A percentile compares a stretch with the other conserved stretches of the same genome.
Evolutionary conservation across 2,888 invertebrate genomes (phyloP).

Genomic region (Drosophila fungiperda): DNA sequence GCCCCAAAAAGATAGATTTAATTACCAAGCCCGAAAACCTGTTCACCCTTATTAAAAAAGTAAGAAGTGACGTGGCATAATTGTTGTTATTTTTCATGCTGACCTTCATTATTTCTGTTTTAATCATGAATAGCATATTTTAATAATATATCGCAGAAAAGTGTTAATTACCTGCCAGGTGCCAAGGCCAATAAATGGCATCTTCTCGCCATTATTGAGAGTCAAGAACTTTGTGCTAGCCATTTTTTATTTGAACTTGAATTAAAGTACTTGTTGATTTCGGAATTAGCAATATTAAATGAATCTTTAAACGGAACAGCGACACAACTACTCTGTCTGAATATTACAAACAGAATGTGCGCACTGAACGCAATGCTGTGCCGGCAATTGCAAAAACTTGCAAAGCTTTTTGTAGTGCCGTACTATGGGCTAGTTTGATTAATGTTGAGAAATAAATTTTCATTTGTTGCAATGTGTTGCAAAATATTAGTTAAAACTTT

Average conservation of each 20-base stretch:
- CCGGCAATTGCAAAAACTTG: slow-evolving; percentile 23
- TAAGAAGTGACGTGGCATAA: too few relatives aligned
- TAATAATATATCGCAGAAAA: neutral
- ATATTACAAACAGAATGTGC: slow-evolving; percentile 15
- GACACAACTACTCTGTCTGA: slow-evolving; percentile 26
- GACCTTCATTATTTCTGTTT: neutral
- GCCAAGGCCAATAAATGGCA: slow-evolving; percentile 91
- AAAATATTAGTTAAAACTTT: neutral
- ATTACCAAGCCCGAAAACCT: too few relatives aligned
- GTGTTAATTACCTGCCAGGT: slow-evolving; percentile 89
- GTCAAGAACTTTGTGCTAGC: slow-evolving; percentile 73
- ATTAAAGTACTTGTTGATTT: too few relatives aligned
- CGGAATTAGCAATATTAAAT: too few relatives aligned
- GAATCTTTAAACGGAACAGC: too few relatives aligned
- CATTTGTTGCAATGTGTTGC: neutral
- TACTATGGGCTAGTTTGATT: slow-evolving; percentile 7
- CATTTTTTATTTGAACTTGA: slow-evolving; percentile 30
- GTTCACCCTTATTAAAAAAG: too few relatives aligned
- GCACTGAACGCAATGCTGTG: neutral
- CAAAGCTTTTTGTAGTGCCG: slow-evolving; percentile 23
- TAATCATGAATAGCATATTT: neutral
- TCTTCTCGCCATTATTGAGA: slow-evolving; percentile 87
- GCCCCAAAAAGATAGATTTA: neutral
- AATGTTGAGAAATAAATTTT: neutral
- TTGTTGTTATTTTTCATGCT: neutral